Evolutionary conservation across 37 sponge, comb jelly and placozoan species (phyloP), one percentile per base, ranked within the genome.

Genomic region (Dysidea cf. avara): DNA sequence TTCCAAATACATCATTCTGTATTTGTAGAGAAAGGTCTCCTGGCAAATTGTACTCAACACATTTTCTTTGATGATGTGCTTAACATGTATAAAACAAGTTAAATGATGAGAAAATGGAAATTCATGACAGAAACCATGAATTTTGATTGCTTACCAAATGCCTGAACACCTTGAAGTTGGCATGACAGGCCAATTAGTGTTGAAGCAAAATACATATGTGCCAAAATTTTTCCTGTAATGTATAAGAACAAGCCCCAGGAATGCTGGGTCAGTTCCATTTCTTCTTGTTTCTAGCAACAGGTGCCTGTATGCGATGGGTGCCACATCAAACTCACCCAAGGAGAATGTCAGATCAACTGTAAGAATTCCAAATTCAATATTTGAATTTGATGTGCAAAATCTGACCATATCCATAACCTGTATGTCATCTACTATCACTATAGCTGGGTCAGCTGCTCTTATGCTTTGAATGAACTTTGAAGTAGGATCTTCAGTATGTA

Each of bases 321-420:
- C 76, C 37, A 76, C 78, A 52, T 76, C 84, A 64, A 82, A 82
- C 21, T 73, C 83, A 7, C 75, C 83, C 40, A 82, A 69, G 43
- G 53, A 56, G 35, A 82, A 84, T 0, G 84, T 84, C 2, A 77
- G 84, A 34, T 84, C 84, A 3, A 74, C 78, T 3, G 78, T 84
- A 17, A 84, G 28, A 18, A 76, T 35, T 14, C 55, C 35, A 64
- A 76, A 76, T 24, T 59, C 74, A 22, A 47, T 31, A 17, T 67
- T 61, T n/a, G 35, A 31, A n/a, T n/a, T n/a, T n/a, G n/a, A n/a
- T 30, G 84, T 76, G 33, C 84, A 71, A 55, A 84, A 82, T 22
- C 75, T 43, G 6, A 67, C 69, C 16, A 82, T 29, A 53, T 84
- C 78, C 46, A 64, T 13, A 9, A 84, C 0, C 59, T 84, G 84